A percentile compares a stretch with the other conserved stretches of the same genome.
Conservation (phyloP, 2,888 invertebrate species). For the Oithona nana region DNA sequence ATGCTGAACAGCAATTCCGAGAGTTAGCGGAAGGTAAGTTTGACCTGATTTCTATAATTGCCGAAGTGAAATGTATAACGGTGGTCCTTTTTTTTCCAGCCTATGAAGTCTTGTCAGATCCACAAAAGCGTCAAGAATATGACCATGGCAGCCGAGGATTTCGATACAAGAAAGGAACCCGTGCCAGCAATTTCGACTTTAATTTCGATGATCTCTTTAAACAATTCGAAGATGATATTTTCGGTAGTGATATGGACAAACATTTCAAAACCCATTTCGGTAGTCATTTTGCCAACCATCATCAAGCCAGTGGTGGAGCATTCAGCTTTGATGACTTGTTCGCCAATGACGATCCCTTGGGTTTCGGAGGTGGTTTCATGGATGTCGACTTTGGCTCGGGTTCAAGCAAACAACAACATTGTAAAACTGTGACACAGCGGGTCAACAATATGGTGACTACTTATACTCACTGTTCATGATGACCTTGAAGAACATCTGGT, state of each 20-base stretch:
- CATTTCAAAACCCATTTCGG: constrained; percentile 12
- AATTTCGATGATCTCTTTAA: constrained; percentile 16
- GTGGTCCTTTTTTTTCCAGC: constrained; percentile 11
- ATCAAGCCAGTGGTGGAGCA: constrained; percentile 2
- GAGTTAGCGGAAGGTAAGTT: constrained; percentile 16
- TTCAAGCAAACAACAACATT: not conserved
- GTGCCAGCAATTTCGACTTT: constrained; percentile 13
- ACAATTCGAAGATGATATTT: constrained; percentile 16
- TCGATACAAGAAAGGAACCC: not conserved
- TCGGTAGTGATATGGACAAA: not conserved
- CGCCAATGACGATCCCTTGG: not conserved
- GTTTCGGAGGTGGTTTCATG: not conserved
- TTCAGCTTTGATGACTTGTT: constrained; percentile 13
- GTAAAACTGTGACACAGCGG: constrained; percentile 16
- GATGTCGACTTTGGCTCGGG: not conserved
- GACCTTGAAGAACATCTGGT: too few species aligned
- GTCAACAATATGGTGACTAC: constrained; percentile 16
- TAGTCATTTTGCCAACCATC: constrained; percentile 7
- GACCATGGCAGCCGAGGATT: not conserved
- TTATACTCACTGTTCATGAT: constrained; percentile 14
- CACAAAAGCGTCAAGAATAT: constrained; percentile 8
- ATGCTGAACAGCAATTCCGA: constrained; percentile 11
- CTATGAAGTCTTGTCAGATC: constrained; percentile 15
- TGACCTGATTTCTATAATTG: not conserved
- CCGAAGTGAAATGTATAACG: too few species aligned